These are phyloP conservation scores for Calliphora vomitoria DNA, from an alignment of 2,888 invertebrate genomes.

Conservation along the genomic window DNA sequence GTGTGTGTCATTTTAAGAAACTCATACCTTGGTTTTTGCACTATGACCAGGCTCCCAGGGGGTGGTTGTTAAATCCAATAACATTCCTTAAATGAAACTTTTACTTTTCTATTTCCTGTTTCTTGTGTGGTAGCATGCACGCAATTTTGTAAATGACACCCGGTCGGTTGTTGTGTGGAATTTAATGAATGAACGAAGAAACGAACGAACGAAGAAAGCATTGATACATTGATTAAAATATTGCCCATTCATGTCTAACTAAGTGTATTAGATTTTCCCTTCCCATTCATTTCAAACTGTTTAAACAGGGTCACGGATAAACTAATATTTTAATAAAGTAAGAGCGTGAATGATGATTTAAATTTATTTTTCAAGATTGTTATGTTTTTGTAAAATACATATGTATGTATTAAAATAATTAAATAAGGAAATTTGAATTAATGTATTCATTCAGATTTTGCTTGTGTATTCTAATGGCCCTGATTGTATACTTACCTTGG, in stretches of 20 bases:
- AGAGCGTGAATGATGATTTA: too few species aligned
- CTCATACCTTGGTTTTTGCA: not conserved
- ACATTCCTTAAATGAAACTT: conserved; percentile 54
- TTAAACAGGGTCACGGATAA: conserved; percentile 34
- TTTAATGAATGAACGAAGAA: not conserved
- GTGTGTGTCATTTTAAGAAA: conserved; percentile 32
- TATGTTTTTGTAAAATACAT: too few species aligned
- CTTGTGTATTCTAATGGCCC: too few species aligned
- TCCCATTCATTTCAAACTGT: not conserved
- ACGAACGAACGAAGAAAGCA: conserved; percentile 1
- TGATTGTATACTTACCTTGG: too few species aligned
- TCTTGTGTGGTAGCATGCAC: conserved; percentile 38
- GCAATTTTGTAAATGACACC: conserved; percentile 48
- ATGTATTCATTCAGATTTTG: too few species aligned
- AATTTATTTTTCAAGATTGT: too few species aligned
- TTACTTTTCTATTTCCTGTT: conserved; percentile 61
- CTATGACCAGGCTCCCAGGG: not conserved
- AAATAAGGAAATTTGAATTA: too few species aligned
- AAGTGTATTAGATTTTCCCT: not conserved
- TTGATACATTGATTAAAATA: conserved; percentile 44
- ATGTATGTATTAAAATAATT: too few species aligned
- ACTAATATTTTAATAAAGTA: not conserved
- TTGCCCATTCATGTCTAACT: conserved; percentile 32
- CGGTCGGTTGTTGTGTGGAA: not conserved
- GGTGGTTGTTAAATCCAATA: conserved; percentile 15